Conservation (phyloP, 2,113 vertebrate species). For the Cyprinus carpio region DNA sequence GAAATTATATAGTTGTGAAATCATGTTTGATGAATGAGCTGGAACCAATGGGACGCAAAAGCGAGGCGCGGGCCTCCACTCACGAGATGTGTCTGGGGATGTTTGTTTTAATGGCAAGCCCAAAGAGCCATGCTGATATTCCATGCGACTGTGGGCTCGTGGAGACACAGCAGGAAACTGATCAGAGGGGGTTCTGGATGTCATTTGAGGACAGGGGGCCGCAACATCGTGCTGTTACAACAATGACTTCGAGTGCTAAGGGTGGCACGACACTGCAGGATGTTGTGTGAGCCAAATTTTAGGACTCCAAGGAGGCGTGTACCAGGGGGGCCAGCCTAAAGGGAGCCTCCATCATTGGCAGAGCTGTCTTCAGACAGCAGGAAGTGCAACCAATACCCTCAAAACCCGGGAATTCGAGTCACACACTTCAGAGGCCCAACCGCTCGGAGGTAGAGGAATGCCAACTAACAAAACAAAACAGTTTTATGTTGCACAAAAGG, state of each 20-base stretch:
- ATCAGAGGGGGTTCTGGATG: conserved; percentile 8
- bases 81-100: conserved; percentile 22
- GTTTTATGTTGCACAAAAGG: not conserved
- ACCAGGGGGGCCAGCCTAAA: not conserved
- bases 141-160: not conserved
- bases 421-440: conserved; percentile 7
- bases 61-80: not conserved
- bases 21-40: conserved; percentile 40
- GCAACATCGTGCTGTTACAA: conserved; percentile 46
- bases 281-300: conserved; percentile 48
- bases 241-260: conserved; percentile 31
- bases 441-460: not conserved
- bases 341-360: conserved; percentile 2
- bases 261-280: conserved; percentile 31
- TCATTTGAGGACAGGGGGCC: conserved; percentile 24
- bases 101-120: conserved; percentile 29
- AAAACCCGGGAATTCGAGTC: conserved; percentile 9
- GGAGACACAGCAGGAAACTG: conserved; percentile 5
- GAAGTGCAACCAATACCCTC: conserved; percentile 24
- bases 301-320: conserved; percentile 18
- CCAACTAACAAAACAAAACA: not conserved
- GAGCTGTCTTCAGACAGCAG: conserved; percentile 15
- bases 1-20: conserved; percentile 25
- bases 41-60: not conserved
- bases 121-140: conserved; percentile 33